Percentiles rank a stretch among this genome's conserved stretches.
Evolutionary conservation across 1,140 invertebrate genomes (phyloP).

Genomic region (Rhizoglyphus robini): DNA sequence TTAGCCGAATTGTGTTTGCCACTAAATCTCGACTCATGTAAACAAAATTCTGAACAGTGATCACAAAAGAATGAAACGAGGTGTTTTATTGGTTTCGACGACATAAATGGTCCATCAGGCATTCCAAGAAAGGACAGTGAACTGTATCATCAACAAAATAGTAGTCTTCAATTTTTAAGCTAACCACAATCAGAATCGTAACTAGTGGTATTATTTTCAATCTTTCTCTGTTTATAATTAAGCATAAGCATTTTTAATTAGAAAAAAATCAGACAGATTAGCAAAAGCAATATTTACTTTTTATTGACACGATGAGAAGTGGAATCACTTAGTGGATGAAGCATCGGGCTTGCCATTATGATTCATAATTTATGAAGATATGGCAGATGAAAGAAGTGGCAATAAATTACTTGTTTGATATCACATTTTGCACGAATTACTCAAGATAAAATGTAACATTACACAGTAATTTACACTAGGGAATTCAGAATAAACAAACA

Average conservation of each 20-base stretch:
- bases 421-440: no score
- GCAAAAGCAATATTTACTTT: neutral
- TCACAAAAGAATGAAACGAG: slow-evolving; percentile 92
- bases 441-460: no score
- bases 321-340: no score
- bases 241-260: neutral
- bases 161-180: slow-evolving; percentile 15
- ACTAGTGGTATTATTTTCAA: slow-evolving; percentile 13
- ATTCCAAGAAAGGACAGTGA: slow-evolving; percentile 19
- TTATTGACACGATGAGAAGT: neutral
- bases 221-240: neutral
- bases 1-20: neutral
- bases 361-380: no score
- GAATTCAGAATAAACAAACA: no score
- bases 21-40: slow-evolving; percentile 18
- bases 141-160: slow-evolving; percentile 21
- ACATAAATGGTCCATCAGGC: slow-evolving; percentile 19
- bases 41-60: slow-evolving; percentile 82
- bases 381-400: no score
- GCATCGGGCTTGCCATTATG: slow-evolving; percentile 3
- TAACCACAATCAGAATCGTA: neutral
- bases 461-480: no score
- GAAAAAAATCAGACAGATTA: neutral
- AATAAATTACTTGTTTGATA: no score
- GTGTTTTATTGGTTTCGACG: neutral